Conservation (phyloP, 2,888 invertebrate genomes). For the Ceraclea dissimilis region DNA sequence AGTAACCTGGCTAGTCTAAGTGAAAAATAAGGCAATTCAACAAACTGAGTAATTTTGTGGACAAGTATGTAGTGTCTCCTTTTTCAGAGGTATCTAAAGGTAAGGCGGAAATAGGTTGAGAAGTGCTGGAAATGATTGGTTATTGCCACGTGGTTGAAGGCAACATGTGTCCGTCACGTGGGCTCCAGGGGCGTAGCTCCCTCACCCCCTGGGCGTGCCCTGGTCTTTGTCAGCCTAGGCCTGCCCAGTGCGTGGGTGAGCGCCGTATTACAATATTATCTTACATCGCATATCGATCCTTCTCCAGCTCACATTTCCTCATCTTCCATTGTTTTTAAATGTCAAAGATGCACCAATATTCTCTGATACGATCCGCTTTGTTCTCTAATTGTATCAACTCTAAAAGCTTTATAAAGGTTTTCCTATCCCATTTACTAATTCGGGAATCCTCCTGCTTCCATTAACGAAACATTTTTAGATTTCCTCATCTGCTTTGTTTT, state of each 20-base stretch:
- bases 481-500: background rate
- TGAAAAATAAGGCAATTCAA: too few species aligned
- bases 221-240: background rate
- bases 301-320: background rate
- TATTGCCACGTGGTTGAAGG: background rate
- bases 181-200: constrained; percentile 2
- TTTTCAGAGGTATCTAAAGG: too few species aligned
- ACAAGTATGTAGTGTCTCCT: too few species aligned
- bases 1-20: too few species aligned
- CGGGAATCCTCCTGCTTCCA: background rate
- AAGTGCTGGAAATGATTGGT: too few species aligned
- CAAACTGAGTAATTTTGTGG: too few species aligned
- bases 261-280: constrained; percentile 6
- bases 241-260: constrained; percentile 11
- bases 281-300: constrained; percentile 8
- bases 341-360: constrained; percentile 9
- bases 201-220: constrained; percentile 7
- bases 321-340: constrained; percentile 1
- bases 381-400: too few species aligned
- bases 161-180: constrained; percentile 5
- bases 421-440: too few species aligned
- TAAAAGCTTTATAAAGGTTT: too few species aligned
- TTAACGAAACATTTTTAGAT: background rate
- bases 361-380: background rate
- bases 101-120: too few species aligned